Evolutionary conservation across 2,113 vertebrate species (phyloP).

Genomic region (Lethenteron camtschaticum): DNA sequence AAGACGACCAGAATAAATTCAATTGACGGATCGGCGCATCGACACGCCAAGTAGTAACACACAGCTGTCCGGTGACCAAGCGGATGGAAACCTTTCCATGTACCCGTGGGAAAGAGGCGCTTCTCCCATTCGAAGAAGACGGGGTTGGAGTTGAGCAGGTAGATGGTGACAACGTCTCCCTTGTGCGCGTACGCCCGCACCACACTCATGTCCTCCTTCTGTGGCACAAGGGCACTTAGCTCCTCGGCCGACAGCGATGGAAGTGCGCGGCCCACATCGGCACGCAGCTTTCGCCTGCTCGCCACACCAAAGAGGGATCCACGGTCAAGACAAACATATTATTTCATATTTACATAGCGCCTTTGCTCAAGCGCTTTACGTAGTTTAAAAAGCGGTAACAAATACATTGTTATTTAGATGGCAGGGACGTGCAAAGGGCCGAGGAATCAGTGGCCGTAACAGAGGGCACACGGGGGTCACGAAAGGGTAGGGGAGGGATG

Average conservation of each 20-base stretch:
- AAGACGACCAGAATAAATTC: too few relatives aligned
- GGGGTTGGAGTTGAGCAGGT: conserved; percentile 47
- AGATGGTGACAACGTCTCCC: conserved; percentile 52
- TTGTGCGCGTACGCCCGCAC: conserved; percentile 58
- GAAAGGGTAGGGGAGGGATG: background rate
- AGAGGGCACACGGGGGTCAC: background rate
- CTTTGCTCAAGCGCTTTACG: too few relatives aligned
- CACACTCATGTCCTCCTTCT: conserved; percentile 65
- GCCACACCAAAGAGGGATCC: background rate
- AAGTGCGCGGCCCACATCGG: conserved; percentile 39
- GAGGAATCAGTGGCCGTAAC: background rate
- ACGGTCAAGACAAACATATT: background rate
- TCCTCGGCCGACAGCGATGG: conserved; percentile 36
- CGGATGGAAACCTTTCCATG: too few relatives aligned
- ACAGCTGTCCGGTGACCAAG: too few relatives aligned
- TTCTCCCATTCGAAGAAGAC: conserved; percentile 66
- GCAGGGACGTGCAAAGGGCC: background rate
- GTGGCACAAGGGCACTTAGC: conserved; percentile 44
- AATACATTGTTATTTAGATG: background rate
- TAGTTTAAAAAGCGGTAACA: background rate
- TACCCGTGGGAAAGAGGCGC: conserved; percentile 64
- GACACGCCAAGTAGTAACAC: too few relatives aligned
- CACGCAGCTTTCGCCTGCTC: conserved; percentile 54
- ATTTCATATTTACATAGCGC: rapidly evolving
- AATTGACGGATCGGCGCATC: too few relatives aligned